phyloP scores from a whole-genome alignment of 2,888 invertebrate genomes.

The Dasypogon diadema region DNA sequence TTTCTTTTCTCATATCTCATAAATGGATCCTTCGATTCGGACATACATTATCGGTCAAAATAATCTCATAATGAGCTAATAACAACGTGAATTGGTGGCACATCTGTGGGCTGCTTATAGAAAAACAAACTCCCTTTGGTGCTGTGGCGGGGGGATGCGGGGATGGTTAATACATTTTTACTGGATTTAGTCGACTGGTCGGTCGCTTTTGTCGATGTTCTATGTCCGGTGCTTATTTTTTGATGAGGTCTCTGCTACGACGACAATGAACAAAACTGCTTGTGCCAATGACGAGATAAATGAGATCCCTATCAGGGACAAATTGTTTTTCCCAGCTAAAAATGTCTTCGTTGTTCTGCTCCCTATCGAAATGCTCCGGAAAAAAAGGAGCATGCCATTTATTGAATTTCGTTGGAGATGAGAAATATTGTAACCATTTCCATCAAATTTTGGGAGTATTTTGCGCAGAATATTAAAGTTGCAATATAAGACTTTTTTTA shows the following conservation, averaged over 20 bases:
- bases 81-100: constrained; percentile 53
- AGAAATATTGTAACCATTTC: no score
- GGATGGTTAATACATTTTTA: neutral
- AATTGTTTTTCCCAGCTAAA: constrained; percentile 29
- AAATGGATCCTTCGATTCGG: constrained; percentile 53
- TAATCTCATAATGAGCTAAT: constrained; percentile 56
- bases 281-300: constrained; percentile 33
- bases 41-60: constrained; percentile 51
- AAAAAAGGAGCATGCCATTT: constrained; percentile 10
- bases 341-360: neutral
- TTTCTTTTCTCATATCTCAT: constrained; percentile 37
- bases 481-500: no score
- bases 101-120: constrained; percentile 43
- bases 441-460: no score
- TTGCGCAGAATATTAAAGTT: no score
- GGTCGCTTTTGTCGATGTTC: constrained; percentile 5
- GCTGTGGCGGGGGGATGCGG: neutral
- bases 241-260: constrained; percentile 13
- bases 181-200: neutral
- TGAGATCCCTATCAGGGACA: constrained; percentile 29
- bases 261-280: neutral
- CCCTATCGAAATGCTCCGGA: neutral
- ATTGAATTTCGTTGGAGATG: no score
- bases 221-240: constrained; percentile 37
- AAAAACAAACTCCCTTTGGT: neutral